phyloP scores from a whole-genome alignment of 1,140 invertebrate species.

The Oreohelix idahoensis region DNA sequence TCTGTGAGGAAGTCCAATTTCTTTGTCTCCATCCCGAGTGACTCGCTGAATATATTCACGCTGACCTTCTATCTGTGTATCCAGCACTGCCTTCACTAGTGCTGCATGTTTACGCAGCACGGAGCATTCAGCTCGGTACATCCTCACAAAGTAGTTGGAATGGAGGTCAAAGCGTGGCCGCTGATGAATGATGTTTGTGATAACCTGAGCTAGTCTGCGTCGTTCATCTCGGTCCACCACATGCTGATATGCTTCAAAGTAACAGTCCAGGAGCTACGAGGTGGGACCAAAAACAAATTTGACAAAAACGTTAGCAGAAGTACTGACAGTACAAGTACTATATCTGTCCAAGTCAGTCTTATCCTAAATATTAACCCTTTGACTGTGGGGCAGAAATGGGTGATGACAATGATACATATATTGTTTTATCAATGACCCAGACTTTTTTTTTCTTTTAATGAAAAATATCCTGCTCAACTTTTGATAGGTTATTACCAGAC shows the following conservation, averaged over 20 bases:
- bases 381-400: no score
- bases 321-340: no score
- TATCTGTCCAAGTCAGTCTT: no score
- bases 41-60: constrained; percentile 68
- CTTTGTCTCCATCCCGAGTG: constrained; percentile 60
- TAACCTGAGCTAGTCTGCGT: constrained; percentile 66
- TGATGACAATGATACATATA: no score
- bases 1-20: constrained; percentile 67
- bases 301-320: no score
- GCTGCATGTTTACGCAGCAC: constrained; percentile 60
- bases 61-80: constrained; percentile 71
- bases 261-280: constrained; percentile 71
- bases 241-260: constrained; percentile 72
- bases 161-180: constrained; percentile 68
- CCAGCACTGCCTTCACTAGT: constrained; percentile 67
- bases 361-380: no score
- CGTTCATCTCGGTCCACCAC: constrained; percentile 72
- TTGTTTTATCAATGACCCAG: no score
- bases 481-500: no score
- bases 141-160: constrained; percentile 66
- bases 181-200: constrained; percentile 70
- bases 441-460: no score
- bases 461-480: no score
- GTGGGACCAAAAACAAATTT: no score
- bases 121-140: constrained; percentile 67